Conservation (phyloP, 2,888 invertebrate species). For the Hedya salicella region DNA sequence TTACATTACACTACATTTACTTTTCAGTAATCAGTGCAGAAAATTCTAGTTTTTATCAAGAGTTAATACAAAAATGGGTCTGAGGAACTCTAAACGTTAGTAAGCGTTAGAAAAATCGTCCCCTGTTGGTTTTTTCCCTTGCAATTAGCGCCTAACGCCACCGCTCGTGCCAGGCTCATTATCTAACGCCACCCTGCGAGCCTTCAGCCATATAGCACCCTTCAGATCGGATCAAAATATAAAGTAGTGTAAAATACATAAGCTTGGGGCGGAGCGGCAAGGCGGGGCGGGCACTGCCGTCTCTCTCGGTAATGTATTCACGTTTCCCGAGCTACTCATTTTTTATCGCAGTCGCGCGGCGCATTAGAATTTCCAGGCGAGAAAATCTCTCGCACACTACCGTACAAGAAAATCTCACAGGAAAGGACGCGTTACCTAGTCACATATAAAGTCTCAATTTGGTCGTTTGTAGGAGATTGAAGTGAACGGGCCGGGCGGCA, state of each 20-base stretch:
- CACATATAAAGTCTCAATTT: conserved; percentile 32
- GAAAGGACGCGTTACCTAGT: conserved; percentile 6
- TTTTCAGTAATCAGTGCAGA: too few relatives aligned
- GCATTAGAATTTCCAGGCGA: conserved; percentile 85
- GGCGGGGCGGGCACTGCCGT: conserved; percentile 62
- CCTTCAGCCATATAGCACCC: conserved; percentile 30
- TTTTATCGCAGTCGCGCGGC: conserved; percentile 84
- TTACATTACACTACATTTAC: too few relatives aligned
- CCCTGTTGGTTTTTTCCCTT: conserved; percentile 20
- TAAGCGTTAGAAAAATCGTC: conserved; percentile 32
- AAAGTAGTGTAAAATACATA: conserved; percentile 74
- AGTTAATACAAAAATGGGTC: background rate
- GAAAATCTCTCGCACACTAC: conserved; percentile 79
- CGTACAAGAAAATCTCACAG: background rate
- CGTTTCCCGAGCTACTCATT: conserved; percentile 81
- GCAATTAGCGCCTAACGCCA: conserved; percentile 31
- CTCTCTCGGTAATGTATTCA: conserved; percentile 79
- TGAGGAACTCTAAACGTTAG: conserved; percentile 15
- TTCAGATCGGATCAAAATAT: conserved; percentile 71
- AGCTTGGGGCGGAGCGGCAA: conserved; percentile 52
- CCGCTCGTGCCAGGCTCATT: conserved; percentile 28
- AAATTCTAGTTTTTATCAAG: too few relatives aligned
- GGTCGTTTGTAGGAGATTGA: conserved; percentile 33
- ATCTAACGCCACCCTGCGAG: conserved; percentile 33
- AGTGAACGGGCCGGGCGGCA: conserved; percentile 40